A percentile compares a stretch with the other conserved stretches of the same genome.
Conservation (phyloP, 92 coral and sea anemone species). For the Epizoanthus scotinus region DNA sequence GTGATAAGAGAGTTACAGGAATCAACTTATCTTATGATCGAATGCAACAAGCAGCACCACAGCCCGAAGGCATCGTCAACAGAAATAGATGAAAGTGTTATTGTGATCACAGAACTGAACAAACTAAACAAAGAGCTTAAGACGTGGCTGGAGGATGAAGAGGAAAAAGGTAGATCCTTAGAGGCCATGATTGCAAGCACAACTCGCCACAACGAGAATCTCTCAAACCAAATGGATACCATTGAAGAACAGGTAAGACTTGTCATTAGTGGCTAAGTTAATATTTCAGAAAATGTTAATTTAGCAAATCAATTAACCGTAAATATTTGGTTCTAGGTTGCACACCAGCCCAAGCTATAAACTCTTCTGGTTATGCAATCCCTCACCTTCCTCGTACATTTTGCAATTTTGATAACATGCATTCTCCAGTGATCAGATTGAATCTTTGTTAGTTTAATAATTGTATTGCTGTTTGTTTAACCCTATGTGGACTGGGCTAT, state of each 20-base stretch:
- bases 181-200: constrained; percentile 40
- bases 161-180: constrained; percentile 25
- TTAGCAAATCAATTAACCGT: too few species aligned
- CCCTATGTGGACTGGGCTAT: too few species aligned
- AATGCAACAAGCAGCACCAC: background rate
- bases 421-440: too few species aligned
- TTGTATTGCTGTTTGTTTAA: too few species aligned
- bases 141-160: constrained; percentile 37
- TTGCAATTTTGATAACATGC: too few species aligned
- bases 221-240: constrained; percentile 13
- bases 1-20: constrained; percentile 19
- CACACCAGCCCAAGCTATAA: too few species aligned
- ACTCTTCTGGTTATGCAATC: too few species aligned
- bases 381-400: too few species aligned
- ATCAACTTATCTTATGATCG: background rate
- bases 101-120: background rate
- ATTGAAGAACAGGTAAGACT: constrained; percentile 19
- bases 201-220: constrained; percentile 33
- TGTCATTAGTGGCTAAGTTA: background rate
- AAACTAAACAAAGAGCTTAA: constrained; percentile 21
- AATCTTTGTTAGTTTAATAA: too few species aligned
- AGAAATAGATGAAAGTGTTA: background rate
- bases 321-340: too few species aligned
- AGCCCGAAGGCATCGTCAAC: background rate
- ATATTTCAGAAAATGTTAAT: too few species aligned